A percentile compares a stretch with the other conserved stretches of the same genome.
Evolutionary conservation across 2,797 vertebrate species (phyloP).

Genomic region (Onychomys torridus): DNA sequence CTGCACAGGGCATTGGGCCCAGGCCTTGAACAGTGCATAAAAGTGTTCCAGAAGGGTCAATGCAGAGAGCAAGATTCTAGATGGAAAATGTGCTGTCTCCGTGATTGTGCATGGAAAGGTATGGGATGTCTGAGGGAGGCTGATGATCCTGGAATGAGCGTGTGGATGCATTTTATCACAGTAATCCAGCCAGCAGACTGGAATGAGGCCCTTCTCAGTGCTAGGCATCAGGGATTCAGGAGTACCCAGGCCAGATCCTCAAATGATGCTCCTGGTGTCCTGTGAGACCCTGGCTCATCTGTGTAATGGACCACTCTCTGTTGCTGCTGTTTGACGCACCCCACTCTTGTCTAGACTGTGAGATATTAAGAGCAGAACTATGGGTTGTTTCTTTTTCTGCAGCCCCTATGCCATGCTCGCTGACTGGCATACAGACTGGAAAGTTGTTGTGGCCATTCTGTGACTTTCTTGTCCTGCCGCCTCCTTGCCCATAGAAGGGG

Average conservation of each 20-base stretch:
- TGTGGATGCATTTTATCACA: background rate
- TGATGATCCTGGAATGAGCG: background rate
- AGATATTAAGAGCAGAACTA: background rate
- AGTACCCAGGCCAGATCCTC: background rate
- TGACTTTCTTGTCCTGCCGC: background rate
- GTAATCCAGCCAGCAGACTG: background rate
- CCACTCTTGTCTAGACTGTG: too few species aligned
- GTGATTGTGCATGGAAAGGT: background rate
- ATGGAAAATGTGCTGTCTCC: background rate
- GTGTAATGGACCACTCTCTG: background rate
- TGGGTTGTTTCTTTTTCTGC: background rate
- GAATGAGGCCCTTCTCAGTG: background rate
- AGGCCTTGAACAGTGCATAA: background rate
- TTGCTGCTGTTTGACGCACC: background rate
- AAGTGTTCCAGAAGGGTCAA: background rate
- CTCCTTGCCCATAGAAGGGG: background rate
- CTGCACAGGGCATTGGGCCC: background rate
- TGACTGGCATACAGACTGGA: background rate
- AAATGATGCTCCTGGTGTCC: too few species aligned
- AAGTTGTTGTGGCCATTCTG: background rate
- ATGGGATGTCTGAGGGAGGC: background rate
- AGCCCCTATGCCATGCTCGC: background rate
- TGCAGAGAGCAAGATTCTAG: background rate
- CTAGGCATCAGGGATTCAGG: background rate
- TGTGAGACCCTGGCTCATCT: background rate